phyloP scores from a whole-genome alignment of 2,797 vertebrate genomes.

The Coilia nasus region DNA sequence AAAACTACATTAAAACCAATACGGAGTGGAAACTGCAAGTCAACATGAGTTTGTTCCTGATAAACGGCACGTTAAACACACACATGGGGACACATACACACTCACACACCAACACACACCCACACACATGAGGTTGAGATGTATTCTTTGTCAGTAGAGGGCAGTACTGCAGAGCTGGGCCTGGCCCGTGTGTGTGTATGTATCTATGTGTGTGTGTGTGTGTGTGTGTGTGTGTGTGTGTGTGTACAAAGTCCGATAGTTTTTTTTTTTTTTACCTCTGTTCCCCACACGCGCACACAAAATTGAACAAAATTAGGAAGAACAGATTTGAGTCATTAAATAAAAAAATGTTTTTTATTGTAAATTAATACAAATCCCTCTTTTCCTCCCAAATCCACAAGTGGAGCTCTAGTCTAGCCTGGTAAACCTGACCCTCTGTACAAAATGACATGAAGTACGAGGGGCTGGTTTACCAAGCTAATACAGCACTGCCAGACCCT shows the following conservation, averaged over 20 bases:
- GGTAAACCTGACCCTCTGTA: too few relatives aligned
- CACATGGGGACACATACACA: not conserved
- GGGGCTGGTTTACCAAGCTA: too few relatives aligned
- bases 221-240: conserved; percentile 25
- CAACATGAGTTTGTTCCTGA: too few relatives aligned
- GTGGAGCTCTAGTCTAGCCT: not conserved
- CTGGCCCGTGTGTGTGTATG: conserved; percentile 38
- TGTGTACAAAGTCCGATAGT: not conserved
- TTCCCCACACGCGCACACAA: not conserved
- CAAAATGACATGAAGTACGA: too few relatives aligned
- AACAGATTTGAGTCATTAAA: not conserved
- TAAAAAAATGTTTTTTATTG: not conserved
- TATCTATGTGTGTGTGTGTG: conserved; percentile 76
- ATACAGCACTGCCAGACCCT: too few relatives aligned
- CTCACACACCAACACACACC: not conserved
- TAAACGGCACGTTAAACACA: too few relatives aligned
- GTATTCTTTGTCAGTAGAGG: not conserved
- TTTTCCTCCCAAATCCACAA: not conserved
- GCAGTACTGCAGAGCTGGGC: conserved; percentile 21
- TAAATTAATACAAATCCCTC: conserved; percentile 11
- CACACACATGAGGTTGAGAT: not conserved
- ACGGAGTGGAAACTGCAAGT: too few relatives aligned
- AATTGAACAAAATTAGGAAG: not conserved
- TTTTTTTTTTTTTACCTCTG: too few relatives aligned
- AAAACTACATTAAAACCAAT: too few relatives aligned